Evolutionary conservation across 2,113 vertebrate genomes (phyloP), one percentile per base, ranked within the genome.

Genomic region (Thalassoma bifasciatum): DNA sequence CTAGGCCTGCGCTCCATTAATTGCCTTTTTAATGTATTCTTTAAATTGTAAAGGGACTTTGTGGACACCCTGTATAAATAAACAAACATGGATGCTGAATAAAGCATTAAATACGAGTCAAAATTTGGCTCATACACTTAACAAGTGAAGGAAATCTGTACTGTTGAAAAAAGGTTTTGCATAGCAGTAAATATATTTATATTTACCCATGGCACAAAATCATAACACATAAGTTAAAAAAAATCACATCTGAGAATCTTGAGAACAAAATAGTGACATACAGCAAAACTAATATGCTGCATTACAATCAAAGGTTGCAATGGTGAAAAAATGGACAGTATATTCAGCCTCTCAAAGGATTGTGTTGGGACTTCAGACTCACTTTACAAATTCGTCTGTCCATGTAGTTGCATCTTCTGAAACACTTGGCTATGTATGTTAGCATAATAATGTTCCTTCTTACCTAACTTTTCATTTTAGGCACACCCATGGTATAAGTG

Each of bases 111-210:
- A 17, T n/a, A 50, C 17, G 59, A 47, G 17, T 71, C 16, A 17
- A 46, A 46, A 19, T 46, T 3, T 44, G 14, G 42, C 42, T 16
- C 13, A 44, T 2, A 7, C 16, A 46, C 17, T 46, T 14, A 7
- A 16, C 17, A 44, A 5, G 9, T 12, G 3, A 65, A 72, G 16
- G 5, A 1, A 62, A 50, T 40, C 12, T 60, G 16, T 16, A 24
- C 44, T 17, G 17, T 42, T 68, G n/a, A n/a, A 9, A 53, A 9
- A 47, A 21, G 4, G 30, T 30, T 46, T 68, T 82, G 51, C 53
- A 68, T n/a, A 46, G 51, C 52, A 79, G 65, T 24, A 59, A 77
- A 79, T 54, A 21, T n/a, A 59, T 21, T 21, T 24, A 38, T 58
- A 47, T 34, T 47, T 26, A 72, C 19, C 40, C 34, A 68, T 51